Conservation (phyloP, 2,888 invertebrate species). For the Mesoligia furuncula region DNA sequence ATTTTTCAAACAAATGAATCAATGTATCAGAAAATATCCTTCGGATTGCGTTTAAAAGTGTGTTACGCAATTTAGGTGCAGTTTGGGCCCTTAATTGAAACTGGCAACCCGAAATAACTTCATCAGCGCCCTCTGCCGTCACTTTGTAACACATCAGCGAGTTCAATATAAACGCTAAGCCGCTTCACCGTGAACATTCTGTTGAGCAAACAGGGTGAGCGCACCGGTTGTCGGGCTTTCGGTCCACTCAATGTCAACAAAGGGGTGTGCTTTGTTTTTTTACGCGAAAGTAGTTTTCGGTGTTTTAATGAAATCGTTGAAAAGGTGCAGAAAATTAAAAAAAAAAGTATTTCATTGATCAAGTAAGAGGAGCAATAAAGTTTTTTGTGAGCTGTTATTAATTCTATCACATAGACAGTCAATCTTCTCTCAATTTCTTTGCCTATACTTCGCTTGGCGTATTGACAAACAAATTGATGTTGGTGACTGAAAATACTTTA, state of each 20-base stretch:
- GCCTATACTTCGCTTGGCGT: neutral
- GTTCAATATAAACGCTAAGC: conserved; percentile 45
- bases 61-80: neutral
- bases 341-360: neutral
- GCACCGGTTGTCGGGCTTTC: conserved; percentile 27
- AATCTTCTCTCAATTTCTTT: neutral
- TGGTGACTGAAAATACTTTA: neutral
- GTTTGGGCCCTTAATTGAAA: neutral
- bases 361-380: neutral
- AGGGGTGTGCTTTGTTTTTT: conserved; percentile 32
- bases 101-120: conserved; percentile 15
- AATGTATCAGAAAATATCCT: neutral
- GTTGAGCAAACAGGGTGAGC: conserved; percentile 38
- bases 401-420: neutral
- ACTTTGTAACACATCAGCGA: conserved; percentile 33
- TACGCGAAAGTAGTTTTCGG: neutral
- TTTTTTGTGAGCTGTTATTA: neutral
- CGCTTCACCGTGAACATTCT: conserved; percentile 45
- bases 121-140: conserved; percentile 9
- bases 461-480: neutral
- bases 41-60: neutral
- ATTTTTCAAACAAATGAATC: neutral
- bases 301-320: neutral
- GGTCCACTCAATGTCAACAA: conserved; percentile 37
- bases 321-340: neutral